Percentiles rank a stretch among this genome's conserved stretches.
Conservation (phyloP, 2,888 invertebrate species). For the Acleris cristana region DNA sequence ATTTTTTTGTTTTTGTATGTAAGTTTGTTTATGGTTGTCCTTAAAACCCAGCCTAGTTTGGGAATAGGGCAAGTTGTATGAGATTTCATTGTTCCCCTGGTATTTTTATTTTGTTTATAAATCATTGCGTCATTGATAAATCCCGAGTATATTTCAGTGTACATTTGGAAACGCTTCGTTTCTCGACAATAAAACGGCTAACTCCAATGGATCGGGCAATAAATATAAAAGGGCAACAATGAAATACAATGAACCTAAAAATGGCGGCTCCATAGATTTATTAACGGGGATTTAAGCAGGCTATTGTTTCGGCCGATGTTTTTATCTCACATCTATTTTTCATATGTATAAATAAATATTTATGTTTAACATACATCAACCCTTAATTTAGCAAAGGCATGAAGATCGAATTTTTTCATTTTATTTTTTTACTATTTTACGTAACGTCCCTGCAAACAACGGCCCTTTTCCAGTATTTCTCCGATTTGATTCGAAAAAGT, state of each 20-base stretch:
- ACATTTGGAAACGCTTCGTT: conserved; percentile 19
- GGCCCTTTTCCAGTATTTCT: too few relatives aligned
- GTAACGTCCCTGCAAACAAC: too few relatives aligned
- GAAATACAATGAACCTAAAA: conserved; percentile 37
- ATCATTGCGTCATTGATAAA: conserved; percentile 29
- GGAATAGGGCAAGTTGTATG: neutral
- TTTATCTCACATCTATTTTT: conserved; percentile 12
- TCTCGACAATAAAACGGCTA: conserved; percentile 22
- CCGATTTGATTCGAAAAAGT: too few relatives aligned
- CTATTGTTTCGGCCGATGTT: conserved; percentile 15
- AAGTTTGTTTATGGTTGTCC: too few relatives aligned
- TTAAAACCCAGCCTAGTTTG: neutral
- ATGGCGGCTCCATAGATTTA: conserved; percentile 34
- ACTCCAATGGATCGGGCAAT: conserved; percentile 33
- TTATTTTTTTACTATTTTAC: too few relatives aligned
- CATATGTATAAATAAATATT: neutral
- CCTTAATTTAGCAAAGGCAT: too few relatives aligned
- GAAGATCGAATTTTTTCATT: too few relatives aligned
- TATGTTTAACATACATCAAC: too few relatives aligned
- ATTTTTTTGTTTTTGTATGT: too few relatives aligned
- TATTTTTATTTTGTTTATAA: conserved; percentile 1
- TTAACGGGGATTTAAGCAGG: conserved; percentile 31
- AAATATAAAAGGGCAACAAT: conserved; percentile 37
- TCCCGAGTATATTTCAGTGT: conserved; percentile 33
- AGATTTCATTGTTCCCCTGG: too few relatives aligned